These are phyloP conservation scores for Mola mola DNA, from an alignment of 2,113 vertebrate species.

Conservation along the genomic window DNA sequence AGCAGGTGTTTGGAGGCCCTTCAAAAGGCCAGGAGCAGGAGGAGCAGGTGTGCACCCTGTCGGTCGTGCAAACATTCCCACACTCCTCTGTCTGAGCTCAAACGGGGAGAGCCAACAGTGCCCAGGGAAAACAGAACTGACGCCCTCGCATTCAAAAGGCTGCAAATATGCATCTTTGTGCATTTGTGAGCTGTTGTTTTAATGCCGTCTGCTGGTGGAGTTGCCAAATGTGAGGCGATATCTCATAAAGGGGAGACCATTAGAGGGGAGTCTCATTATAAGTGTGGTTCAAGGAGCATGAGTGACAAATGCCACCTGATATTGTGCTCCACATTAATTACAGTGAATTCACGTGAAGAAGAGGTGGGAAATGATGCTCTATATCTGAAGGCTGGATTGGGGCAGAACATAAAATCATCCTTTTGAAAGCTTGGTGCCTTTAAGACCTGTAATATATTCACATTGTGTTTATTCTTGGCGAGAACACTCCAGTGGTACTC, in stretches of 20 bases:
- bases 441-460: neutral
- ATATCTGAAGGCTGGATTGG: slow-evolving; percentile 3
- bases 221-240: slow-evolving; percentile 17
- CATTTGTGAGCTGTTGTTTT: neutral
- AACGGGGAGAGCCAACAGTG: slow-evolving; percentile 35
- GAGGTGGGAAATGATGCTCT: neutral
- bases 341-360: slow-evolving; percentile 13
- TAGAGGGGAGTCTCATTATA: slow-evolving; percentile 28
- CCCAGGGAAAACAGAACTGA: slow-evolving; percentile 56
- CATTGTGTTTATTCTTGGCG: slow-evolving; percentile 5
- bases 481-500: neutral
- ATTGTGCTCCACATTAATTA: slow-evolving; percentile 38
- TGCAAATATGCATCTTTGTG: slow-evolving; percentile 16
- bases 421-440: neutral
- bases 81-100: slow-evolving; percentile 29
- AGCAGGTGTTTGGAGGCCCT: slow-evolving; percentile 70
- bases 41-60: slow-evolving; percentile 36
- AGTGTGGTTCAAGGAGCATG: slow-evolving; percentile 14
- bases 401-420: neutral
- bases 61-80: slow-evolving; percentile 39
- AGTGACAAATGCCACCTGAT: slow-evolving; percentile 33
- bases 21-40: slow-evolving; percentile 62
- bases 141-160: slow-evolving; percentile 30
- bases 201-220: slow-evolving; percentile 4
- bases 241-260: too few relatives aligned